Evolutionary conservation across 1,140 invertebrate genomes (phyloP), one percentile per base, ranked within the genome.

Genomic region (Reticulitermes speratus): DNA sequence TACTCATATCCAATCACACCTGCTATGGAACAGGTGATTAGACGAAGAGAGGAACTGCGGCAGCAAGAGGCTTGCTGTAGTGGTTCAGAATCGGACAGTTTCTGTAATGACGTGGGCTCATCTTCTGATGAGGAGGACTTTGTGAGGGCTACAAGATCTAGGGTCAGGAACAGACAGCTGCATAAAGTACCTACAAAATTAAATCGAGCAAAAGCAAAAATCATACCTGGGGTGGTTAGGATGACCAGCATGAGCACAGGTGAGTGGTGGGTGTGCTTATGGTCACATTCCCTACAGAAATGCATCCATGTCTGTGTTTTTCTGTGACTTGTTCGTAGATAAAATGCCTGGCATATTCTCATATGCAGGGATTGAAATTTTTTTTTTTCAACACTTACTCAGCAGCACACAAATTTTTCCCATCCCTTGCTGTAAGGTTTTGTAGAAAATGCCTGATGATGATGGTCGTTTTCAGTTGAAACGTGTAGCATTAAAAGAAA

Each of bases 141-240:
- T 75, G 65, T 75, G 65, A 75, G 65, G 65, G 65, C n/a, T 11
- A 30, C 65, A 75, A n/a, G 65, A 75, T 75, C 65, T 75, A 75
- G 65, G 9, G 65, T 14, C 25, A 75, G n/a, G n/a, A 75, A 16
- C 65, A n/a, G 12, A 30, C n/a, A 30, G 14, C 65, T n/a, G 14
- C 65, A n/a, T 75, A 75, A 75, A 75, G n/a, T 75, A n/a, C n/a
- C 65, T n/a, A 8, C n/a, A 30, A 75, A 75, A 75, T 30, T 8
- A 30, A 30, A 1, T 75, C 6, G 65, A 75, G 7, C n/a, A 75
- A 75, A 30, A 75, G 65, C 65, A n/a, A 75, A 75, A 8, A 9
- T 30, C n/a, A 16, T 3, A 75, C n/a, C 65, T 75, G 25, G n/a
- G 65, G n/a, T 75, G 9, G 5, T 14, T 75, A 75, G n/a, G n/a